Conservation (phyloP, 1,140 invertebrate genomes). For the Monomorium pharaonis region DNA sequence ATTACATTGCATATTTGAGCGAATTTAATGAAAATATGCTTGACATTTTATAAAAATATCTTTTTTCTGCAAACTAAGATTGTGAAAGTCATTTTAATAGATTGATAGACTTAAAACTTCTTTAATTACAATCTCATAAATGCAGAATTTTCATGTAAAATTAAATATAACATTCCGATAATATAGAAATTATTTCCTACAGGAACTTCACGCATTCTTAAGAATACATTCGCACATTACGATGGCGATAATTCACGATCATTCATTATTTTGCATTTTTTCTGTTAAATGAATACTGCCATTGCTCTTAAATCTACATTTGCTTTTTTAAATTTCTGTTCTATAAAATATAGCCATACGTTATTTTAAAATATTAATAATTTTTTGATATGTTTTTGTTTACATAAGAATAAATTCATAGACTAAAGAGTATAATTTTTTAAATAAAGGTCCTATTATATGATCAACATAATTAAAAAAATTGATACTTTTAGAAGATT, state of each 20-base stretch:
- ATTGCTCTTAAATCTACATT: slow-evolving; percentile 47
- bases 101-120: background rate
- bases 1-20: background rate
- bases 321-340: slow-evolving; percentile 1
- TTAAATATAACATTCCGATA: slow-evolving; percentile 17
- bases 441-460: background rate
- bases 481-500: background rate
- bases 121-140: slow-evolving; percentile 27
- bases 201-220: slow-evolving; percentile 8
- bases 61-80: background rate
- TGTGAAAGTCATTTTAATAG: background rate
- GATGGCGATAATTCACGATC: background rate
- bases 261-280: background rate
- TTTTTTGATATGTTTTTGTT: background rate
- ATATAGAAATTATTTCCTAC: slow-evolving; percentile 30
- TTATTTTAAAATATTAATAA: background rate
- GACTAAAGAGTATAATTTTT: background rate
- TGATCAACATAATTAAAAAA: background rate
- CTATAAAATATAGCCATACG: background rate
- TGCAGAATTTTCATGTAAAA: background rate
- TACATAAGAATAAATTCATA: background rate
- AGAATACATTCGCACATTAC: background rate
- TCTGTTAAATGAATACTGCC: slow-evolving; percentile 58
- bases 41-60: slow-evolving; percentile 9
- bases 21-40: slow-evolving; percentile 5